A percentile compares a stretch with the other conserved stretches of the same genome.
Evolutionary conservation across 1,140 invertebrate species (phyloP).

Genomic region (Tetraneura akinire): DNA sequence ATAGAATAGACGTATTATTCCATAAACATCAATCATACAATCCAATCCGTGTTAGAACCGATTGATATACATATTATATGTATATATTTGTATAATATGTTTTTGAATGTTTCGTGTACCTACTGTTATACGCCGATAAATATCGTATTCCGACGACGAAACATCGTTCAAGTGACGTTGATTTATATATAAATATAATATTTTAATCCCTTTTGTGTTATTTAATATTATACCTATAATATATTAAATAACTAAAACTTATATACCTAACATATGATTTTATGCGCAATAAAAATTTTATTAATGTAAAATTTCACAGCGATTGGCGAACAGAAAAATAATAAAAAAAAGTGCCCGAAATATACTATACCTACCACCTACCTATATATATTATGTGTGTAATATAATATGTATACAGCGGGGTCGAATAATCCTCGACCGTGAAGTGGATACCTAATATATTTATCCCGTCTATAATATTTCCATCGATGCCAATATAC

Average conservation of each 20-base stretch:
- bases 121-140: background rate
- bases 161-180: constrained; percentile 33
- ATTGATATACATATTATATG: too few relatives aligned
- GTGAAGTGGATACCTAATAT: background rate
- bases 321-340: constrained; percentile 3
- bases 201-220: background rate
- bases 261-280: background rate
- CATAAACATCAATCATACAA: too few relatives aligned
- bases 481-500: constrained; percentile 25
- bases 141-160: too few relatives aligned
- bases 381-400: too few relatives aligned
- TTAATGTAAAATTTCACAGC: constrained; percentile 34
- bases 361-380: too few relatives aligned
- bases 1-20: background rate
- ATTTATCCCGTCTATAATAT: too few relatives aligned
- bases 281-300: constrained; percentile 20
- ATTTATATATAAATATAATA: background rate
- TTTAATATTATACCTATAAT: too few relatives aligned
- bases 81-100: too few relatives aligned
- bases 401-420: too few relatives aligned
- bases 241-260: constrained; percentile 1
- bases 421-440: constrained; percentile 22
- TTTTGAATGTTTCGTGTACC: too few relatives aligned
- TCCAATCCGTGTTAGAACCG: background rate
- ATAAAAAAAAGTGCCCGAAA: too few relatives aligned